Base-by-base conservation (phyloP, 2,888 invertebrate genomes). In the Rhingia rostrata region DNA sequence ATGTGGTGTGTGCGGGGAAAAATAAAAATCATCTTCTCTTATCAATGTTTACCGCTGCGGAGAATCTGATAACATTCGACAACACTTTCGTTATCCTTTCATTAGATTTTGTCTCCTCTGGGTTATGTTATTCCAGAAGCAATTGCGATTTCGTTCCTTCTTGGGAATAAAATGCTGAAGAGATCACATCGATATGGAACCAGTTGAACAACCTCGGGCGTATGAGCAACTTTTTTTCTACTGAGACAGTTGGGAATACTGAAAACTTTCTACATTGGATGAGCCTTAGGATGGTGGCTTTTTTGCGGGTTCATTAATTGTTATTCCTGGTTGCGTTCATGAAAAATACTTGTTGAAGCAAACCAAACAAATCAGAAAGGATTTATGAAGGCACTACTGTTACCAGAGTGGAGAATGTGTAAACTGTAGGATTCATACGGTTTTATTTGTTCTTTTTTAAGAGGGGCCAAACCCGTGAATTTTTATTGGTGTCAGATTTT, bases 31-130 rank as follows among this genome's bases (percentile, higher is more conserved):
- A 39, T 4, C 6, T 12, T 45, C 14, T 41, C 64, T 58, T 75
- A 75, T 81, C 74, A 75, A 56, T 81, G 69, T 69, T 81, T 69
- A 69, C 74, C 67, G 74, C 54, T 66, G 22, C 54, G 41, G 37
- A 61, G 61, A 54, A 73, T 66, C 73, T 54, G 73, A 79, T 61
- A 79, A 61, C 61, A 67, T 54, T 61, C 61, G 7, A 47, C 56
- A 69, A 54, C 22, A 22, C 39, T 61, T 43, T 47, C 53, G 53
- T 61, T 61, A 54, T 49, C 60, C 67, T 53, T 53, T 60, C 41
- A 49, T 4, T n/a, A 56, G 41, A 32, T 7, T 6, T 35, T 49
- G 41, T 61, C 14, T 60, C n/a, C n/a, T 33, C 12, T 12, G 43
- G 39, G 41, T 60, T 37, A 45, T 35, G 9, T 60, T n/a, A 30